Percentiles rank a stretch among this genome's conserved stretches.
Evolutionary conservation across 2,113 vertebrate genomes (phyloP).

Genomic region (Arvicanthis niloticus): DNA sequence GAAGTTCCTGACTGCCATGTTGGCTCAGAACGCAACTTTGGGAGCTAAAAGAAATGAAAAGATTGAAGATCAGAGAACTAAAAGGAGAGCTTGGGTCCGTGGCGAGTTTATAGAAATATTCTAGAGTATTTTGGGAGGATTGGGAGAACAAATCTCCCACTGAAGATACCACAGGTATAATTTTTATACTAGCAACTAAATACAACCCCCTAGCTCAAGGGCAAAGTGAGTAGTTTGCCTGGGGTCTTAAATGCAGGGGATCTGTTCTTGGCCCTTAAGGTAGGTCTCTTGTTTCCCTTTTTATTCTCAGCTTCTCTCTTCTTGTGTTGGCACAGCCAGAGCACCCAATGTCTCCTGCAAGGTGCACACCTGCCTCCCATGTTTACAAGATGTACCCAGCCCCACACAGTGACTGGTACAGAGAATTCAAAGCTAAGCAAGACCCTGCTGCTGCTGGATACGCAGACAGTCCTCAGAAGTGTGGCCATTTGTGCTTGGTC

Average conservation of each 20-base stretch:
- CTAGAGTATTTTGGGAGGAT: not conserved
- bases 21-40: not conserved
- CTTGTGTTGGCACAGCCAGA: not conserved
- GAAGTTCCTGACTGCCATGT: not conserved
- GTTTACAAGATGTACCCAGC: not conserved
- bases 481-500: not conserved
- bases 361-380: not conserved
- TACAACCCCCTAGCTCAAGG: not conserved
- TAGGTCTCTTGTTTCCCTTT: not conserved
- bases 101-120: not conserved
- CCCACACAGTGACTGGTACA: not conserved
- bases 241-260: rapidly evolving
- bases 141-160: not conserved
- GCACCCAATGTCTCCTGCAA: not conserved
- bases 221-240: not conserved
- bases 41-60: not conserved
- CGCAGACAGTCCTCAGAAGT: not conserved
- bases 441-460: not conserved
- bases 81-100: not conserved
- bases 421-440: not conserved
- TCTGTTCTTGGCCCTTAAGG: not conserved
- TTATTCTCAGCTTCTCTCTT: not conserved
- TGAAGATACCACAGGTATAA: not conserved
- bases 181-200: not conserved
- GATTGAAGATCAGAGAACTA: not conserved